phyloP scores from a whole-genome alignment of 2,888 invertebrate species.

The Apamea monoglypha region DNA sequence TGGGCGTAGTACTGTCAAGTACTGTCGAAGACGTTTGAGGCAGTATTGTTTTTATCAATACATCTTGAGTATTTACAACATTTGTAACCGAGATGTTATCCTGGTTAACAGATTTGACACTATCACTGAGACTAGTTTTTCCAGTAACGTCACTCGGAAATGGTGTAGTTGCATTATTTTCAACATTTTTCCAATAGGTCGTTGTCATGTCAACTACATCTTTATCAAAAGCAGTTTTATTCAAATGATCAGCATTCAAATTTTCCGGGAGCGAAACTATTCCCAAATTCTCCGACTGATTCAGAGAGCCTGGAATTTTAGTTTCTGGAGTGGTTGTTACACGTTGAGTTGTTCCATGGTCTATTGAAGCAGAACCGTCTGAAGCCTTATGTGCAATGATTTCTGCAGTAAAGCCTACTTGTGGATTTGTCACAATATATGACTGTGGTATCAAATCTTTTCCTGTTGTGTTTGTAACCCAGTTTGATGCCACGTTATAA shows the following conservation, averaged over 20 bases:
- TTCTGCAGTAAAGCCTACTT: not conserved
- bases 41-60: not conserved
- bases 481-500: not conserved
- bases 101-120: not conserved
- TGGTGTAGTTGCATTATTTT: not conserved
- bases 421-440: constrained; percentile 1
- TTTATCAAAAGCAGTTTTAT: not conserved
- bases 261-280: not conserved
- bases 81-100: not conserved
- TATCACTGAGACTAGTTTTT: not conserved
- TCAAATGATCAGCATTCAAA: constrained; percentile 1
- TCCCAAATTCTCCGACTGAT: not conserved
- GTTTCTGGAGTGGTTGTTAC: not conserved
- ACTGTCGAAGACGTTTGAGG: not conserved
- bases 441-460: constrained; percentile 1
- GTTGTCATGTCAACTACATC: not conserved
- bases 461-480: not conserved
- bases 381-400: not conserved
- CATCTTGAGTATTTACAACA: not conserved
- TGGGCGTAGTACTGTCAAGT: not conserved
- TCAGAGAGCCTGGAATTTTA: not conserved
- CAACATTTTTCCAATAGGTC: not conserved
- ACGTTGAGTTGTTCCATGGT: constrained; percentile 2
- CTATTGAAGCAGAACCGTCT: not conserved
- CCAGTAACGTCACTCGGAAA: not conserved